These are phyloP conservation scores for Narcine bancroftii DNA, from an alignment of 2,113 vertebrate species.

Conservation along the genomic window DNA sequence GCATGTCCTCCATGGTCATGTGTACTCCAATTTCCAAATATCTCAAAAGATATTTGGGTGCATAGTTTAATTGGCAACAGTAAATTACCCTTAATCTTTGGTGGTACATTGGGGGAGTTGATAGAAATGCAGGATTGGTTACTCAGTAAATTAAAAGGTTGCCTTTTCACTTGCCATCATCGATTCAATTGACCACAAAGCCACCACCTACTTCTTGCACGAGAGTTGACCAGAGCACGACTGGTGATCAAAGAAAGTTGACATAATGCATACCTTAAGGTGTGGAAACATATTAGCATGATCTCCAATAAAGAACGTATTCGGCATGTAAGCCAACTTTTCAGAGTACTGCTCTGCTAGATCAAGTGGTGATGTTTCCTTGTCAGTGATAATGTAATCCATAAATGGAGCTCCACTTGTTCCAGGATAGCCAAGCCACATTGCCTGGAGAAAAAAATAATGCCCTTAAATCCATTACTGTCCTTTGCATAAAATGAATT, in stretches of 20 bases:
- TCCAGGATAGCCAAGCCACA: conserved; percentile 97
- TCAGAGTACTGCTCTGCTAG: conserved; percentile 95
- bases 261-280: conserved; percentile 66
- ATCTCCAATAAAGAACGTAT: conserved; percentile 97
- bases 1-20: too few species aligned
- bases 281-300: conserved; percentile 99
- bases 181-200: too few species aligned
- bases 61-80: too few species aligned
- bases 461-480: neutral
- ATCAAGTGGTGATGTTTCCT: conserved; percentile 89
- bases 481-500: neutral
- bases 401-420: conserved; percentile 95
- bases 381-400: conserved; percentile 94
- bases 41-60: too few species aligned
- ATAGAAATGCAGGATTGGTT: neutral
- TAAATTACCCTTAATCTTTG: too few species aligned
- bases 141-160: too few species aligned
- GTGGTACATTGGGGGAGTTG: neutral
- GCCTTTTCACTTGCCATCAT: too few species aligned
- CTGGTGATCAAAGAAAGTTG: too few species aligned
- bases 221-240: too few species aligned
- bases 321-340: conserved; percentile 94
- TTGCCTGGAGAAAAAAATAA: conserved; percentile 60
- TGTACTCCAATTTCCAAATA: too few species aligned
- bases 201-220: too few species aligned